Conservation (phyloP, 2,888 invertebrate species). For the Orchestes rusci region DNA sequence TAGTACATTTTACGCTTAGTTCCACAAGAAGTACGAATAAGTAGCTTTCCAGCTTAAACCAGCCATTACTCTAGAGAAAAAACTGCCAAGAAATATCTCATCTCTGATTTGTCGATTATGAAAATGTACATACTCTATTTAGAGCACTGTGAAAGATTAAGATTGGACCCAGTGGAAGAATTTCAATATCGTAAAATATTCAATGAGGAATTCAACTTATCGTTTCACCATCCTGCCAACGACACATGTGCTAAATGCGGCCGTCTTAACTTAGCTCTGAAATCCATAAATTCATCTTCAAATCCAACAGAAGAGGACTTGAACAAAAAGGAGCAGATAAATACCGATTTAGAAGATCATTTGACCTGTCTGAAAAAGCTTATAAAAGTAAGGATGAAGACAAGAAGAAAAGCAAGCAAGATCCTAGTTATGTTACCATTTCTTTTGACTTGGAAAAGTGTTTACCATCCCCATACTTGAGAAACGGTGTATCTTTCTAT, state of each 20-base stretch:
- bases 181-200: slow-evolving; percentile 1
- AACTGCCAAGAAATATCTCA: slow-evolving; percentile 2
- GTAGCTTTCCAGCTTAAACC: neutral
- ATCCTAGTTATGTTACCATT: slow-evolving; percentile 2
- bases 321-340: neutral
- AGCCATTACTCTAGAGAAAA: slow-evolving; percentile 1
- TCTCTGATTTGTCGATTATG: neutral
- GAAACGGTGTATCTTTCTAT: slow-evolving; percentile 31
- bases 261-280: neutral
- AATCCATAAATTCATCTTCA: neutral
- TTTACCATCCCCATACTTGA: slow-evolving; percentile 27
- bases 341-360: slow-evolving; percentile 2
- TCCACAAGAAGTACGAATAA: no score
- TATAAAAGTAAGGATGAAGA: slow-evolving; percentile 2
- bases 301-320: neutral
- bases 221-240: slow-evolving; percentile 1
- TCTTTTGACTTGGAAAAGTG: slow-evolving; percentile 23
- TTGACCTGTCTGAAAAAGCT: slow-evolving; percentile 10
- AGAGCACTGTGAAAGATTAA: neutral
- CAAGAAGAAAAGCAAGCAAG: slow-evolving; percentile 6
- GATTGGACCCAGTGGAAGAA: neutral
- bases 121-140: neutral
- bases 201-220: neutral
- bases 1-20: no score
- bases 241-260: slow-evolving; percentile 5